Conservation (phyloP, 2,888 invertebrate genomes). For the Scaptodrosophila latifasciaeformis region DNA sequence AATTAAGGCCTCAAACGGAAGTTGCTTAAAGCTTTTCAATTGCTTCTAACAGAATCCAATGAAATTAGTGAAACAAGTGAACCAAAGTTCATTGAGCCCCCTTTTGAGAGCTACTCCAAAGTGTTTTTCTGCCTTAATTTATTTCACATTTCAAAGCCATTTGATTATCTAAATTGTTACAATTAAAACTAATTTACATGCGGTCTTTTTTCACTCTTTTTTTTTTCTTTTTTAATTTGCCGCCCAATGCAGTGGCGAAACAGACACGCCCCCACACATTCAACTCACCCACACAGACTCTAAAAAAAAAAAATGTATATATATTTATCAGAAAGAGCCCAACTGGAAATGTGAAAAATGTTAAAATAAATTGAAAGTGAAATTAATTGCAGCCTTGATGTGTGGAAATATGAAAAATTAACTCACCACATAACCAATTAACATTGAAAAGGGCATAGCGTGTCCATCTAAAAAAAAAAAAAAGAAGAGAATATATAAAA, state of each 20-base stretch:
- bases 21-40: too few species aligned
- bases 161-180: constrained; percentile 64
- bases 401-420: constrained; percentile 6
- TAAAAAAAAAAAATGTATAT: constrained; percentile 12
- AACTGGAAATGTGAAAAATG: constrained; percentile 12
- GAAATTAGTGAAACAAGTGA: too few species aligned
- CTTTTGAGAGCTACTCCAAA: not conserved
- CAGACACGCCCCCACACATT: constrained; percentile 2
- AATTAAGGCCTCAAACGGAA: too few species aligned
- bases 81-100: not conserved
- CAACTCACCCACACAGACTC: not conserved
- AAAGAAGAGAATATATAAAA: too few species aligned
- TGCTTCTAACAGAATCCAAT: too few species aligned
- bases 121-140: constrained; percentile 34
- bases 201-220: constrained; percentile 12
- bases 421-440: not conserved
- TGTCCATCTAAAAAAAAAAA: not conserved
- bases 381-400: constrained; percentile 61
- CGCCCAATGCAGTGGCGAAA: constrained; percentile 40
- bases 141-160: constrained; percentile 52
- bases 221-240: constrained; percentile 35
- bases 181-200: constrained; percentile 66
- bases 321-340: constrained; percentile 28
- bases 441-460: too few species aligned
- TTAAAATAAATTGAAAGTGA: constrained; percentile 64